phyloP scores from a whole-genome alignment of 92 coral and sea anemone genomes.

The Epizoanthus rinbou region DNA sequence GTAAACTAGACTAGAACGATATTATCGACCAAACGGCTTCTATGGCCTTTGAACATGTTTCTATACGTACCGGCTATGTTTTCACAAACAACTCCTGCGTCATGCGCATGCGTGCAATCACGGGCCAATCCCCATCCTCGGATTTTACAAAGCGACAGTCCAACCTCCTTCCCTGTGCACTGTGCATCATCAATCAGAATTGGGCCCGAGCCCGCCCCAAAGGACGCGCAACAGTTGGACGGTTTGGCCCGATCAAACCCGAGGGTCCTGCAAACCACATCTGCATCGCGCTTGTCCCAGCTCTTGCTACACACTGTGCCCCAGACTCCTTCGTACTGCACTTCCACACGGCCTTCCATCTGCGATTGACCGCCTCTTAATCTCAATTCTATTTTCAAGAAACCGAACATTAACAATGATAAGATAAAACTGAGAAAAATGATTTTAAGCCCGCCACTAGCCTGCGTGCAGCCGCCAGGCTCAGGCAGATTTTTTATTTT shows the following conservation, averaged over 20 bases:
- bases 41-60: background rate
- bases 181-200: conserved; percentile 26
- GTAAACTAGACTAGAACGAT: too few species aligned
- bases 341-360: conserved; percentile 33
- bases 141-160: conserved; percentile 20
- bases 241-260: conserved; percentile 22
- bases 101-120: conserved; percentile 33
- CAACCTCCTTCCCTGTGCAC: conserved; percentile 21
- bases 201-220: conserved; percentile 21
- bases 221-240: background rate
- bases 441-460: too few species aligned
- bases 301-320: conserved; percentile 23
- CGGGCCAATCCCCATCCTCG: conserved; percentile 16
- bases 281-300: conserved; percentile 19
- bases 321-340: conserved; percentile 23
- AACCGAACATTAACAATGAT: too few species aligned
- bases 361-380: conserved; percentile 11
- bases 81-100: conserved; percentile 24
- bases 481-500: too few species aligned
- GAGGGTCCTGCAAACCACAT: conserved; percentile 29
- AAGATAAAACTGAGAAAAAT: too few species aligned
- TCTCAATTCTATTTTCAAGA: background rate
- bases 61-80: conserved; percentile 1
- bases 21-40: too few species aligned
- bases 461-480: too few species aligned